Conservation (phyloP, 2,113 vertebrate species). For the Amia ocellicauda region DNA sequence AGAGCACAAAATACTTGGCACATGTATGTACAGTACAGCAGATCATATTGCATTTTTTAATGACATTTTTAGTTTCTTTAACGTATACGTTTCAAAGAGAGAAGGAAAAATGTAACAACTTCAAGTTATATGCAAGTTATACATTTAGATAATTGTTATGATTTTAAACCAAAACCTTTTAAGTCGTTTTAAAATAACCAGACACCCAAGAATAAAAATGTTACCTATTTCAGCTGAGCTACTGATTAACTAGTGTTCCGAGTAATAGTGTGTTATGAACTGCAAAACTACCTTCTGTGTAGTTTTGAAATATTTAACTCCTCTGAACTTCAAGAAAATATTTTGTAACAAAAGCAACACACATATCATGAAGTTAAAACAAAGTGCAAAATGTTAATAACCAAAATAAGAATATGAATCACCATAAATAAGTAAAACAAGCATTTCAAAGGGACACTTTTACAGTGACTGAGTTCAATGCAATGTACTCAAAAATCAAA, state of each 20-base stretch:
- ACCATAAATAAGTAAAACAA: background rate
- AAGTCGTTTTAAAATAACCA: no score
- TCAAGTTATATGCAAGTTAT: no score
- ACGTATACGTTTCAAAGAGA: no score
- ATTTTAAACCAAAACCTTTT: no score
- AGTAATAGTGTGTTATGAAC: background rate
- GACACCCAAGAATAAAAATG: no score
- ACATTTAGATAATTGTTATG: no score
- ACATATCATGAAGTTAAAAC: background rate
- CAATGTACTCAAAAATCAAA: background rate
- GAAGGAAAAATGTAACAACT: no score
- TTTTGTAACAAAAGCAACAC: background rate
- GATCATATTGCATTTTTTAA: conserved; percentile 3
- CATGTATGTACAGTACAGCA: conserved; percentile 42
- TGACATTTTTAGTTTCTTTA: no score
- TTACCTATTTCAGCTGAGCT: no score
- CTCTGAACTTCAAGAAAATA: background rate
- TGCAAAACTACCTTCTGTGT: background rate
- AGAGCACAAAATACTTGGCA: conserved; percentile 50
- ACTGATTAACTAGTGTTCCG: no score
- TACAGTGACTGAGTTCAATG: background rate
- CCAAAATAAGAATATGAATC: no score
- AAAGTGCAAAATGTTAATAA: background rate
- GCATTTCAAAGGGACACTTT: background rate
- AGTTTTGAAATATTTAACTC: no score